Evolutionary conservation across 2,888 invertebrate species (phyloP).

Genomic region (Limnephilus marmoratus): DNA sequence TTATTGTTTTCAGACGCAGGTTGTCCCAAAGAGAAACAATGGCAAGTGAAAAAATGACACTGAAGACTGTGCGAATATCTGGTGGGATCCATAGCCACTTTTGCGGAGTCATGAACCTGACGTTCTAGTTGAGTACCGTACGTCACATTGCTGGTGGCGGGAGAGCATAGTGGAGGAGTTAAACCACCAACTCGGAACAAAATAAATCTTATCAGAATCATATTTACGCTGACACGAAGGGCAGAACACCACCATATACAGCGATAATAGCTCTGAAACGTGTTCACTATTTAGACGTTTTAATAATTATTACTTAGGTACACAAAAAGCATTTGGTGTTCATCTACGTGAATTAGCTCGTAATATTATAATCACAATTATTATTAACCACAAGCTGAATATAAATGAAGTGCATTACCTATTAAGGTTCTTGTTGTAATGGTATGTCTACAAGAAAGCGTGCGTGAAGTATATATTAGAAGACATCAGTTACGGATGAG

Average conservation of each 20-base stretch:
- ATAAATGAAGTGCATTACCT: not conserved
- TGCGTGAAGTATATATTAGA: not conserved
- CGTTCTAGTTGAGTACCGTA: not conserved
- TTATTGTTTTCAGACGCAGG: not conserved
- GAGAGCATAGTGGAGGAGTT: not conserved
- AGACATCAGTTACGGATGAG: not conserved
- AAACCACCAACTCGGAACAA: not conserved
- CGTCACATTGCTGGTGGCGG: not conserved
- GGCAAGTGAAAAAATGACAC: not conserved
- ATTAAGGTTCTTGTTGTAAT: not conserved
- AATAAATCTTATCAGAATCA: not conserved
- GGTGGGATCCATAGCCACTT: not conserved
- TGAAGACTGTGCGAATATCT: not conserved
- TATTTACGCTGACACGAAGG: not conserved
- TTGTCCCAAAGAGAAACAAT: not conserved
- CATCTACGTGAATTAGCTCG: not conserved
- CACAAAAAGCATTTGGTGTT: not conserved
- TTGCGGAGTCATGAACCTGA: not conserved
- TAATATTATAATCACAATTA: not conserved
- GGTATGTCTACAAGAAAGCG: not conserved
- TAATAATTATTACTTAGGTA: not conserved
- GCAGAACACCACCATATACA: not conserved
- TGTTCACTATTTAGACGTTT: too few species aligned
- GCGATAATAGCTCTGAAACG: not conserved
- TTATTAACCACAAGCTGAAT: not conserved